Evolutionary conservation across 2,888 invertebrate species (phyloP).

Genomic region (Hedya salicella): DNA sequence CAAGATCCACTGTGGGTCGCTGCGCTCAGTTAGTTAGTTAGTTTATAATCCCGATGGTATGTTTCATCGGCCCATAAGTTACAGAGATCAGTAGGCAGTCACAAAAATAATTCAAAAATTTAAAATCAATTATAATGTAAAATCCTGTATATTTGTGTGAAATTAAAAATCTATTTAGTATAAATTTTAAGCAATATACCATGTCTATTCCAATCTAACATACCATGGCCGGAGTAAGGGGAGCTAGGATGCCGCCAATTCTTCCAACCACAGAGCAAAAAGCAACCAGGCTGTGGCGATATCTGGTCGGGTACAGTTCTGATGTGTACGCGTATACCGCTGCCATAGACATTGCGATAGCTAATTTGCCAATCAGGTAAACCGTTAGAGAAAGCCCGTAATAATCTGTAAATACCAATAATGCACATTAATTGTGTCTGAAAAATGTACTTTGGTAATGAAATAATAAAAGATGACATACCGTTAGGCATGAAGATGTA

Average conservation of each 20-base stretch:
- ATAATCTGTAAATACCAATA: conserved; percentile 8
- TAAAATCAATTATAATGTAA: too few relatives aligned
- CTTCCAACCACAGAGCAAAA: conserved; percentile 86
- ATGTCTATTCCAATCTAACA: conserved; percentile 36
- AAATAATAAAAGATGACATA: conserved; percentile 50
- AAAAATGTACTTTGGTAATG: too few relatives aligned
- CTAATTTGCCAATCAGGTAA: conserved; percentile 84
- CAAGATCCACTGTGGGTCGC: too few relatives aligned
- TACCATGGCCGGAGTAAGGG: conserved; percentile 86
- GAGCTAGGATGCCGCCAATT: conserved; percentile 85
- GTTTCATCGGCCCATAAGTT: too few relatives aligned
- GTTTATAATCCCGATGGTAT: too few relatives aligned
- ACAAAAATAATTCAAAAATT: too few relatives aligned
- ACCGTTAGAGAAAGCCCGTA: conserved; percentile 66
- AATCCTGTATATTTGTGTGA: too few relatives aligned
- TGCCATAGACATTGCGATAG: conserved; percentile 84
- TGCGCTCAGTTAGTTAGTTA: too few relatives aligned
- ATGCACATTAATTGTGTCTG: too few relatives aligned
- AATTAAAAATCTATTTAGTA: too few relatives aligned
- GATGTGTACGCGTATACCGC: conserved; percentile 85
- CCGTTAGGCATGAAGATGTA: conserved; percentile 83
- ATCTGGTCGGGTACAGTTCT: conserved; percentile 86
- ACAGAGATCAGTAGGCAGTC: too few relatives aligned
- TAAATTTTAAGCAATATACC: too few relatives aligned
- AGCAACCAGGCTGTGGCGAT: conserved; percentile 85